Percentiles rank a stretch among this genome's conserved stretches.
Evolutionary conservation across 2,797 vertebrate species (phyloP).

Genomic region (Enteromius argenteus): DNA sequence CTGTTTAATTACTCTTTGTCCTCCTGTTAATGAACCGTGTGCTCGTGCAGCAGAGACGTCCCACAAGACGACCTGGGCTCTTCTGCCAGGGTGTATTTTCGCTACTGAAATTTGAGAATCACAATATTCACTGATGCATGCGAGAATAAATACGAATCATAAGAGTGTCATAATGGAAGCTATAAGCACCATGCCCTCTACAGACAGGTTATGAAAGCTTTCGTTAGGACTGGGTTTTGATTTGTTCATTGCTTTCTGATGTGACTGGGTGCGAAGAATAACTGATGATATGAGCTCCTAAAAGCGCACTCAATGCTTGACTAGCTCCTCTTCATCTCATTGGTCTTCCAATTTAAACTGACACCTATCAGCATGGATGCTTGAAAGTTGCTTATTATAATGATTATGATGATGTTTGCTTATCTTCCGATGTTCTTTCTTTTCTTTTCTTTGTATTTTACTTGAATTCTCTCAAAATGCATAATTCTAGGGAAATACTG

Average conservation of each 20-base stretch:
- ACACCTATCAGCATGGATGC: background rate
- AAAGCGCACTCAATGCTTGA: background rate
- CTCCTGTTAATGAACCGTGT: conserved; percentile 42
- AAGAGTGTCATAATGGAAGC: conserved; percentile 35
- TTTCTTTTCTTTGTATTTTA: background rate
- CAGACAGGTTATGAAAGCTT: conserved; percentile 18
- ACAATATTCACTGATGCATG: conserved; percentile 36
- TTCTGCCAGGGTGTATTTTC: background rate
- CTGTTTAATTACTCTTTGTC: conserved; percentile 56
- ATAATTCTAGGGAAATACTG: background rate
- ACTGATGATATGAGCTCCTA: conserved; percentile 8
- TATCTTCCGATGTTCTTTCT: background rate
- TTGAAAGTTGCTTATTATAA: conserved; percentile 8
- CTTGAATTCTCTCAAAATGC: no score
- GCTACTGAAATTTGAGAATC: background rate
- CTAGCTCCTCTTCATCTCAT: background rate
- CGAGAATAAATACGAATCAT: conserved; percentile 35
- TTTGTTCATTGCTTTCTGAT: conserved; percentile 33
- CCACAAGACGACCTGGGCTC: background rate
- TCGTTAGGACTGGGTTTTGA: conserved; percentile 14
- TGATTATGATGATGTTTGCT: background rate
- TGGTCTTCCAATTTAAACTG: background rate
- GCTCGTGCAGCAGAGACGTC: conserved; percentile 7
- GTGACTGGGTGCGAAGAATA: background rate
- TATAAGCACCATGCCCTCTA: conserved; percentile 7